Percentiles rank a stretch among this genome's conserved stretches.
These are phyloP conservation scores for Setipinna tenuifilis DNA, from an alignment of 2,797 vertebrate genomes.

Conservation along the genomic window DNA sequence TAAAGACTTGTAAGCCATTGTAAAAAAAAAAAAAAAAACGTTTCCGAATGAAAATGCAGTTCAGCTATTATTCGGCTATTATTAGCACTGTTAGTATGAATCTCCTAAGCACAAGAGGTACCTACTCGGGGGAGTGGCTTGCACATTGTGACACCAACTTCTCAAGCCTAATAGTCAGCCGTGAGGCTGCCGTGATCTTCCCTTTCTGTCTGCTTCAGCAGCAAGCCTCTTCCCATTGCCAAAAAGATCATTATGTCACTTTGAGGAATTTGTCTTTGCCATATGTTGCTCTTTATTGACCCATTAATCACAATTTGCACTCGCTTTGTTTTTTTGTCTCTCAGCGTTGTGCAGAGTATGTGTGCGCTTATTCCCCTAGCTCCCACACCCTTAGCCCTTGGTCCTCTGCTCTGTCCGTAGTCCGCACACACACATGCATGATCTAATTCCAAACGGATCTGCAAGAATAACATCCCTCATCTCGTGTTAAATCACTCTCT, in stretches of 20 bases:
- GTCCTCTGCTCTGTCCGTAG: background rate
- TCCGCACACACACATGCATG: background rate
- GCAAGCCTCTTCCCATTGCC: conserved; percentile 23
- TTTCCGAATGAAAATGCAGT: conserved; percentile 36
- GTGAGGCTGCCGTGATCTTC: conserved; percentile 17
- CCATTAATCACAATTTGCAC: conserved; percentile 51
- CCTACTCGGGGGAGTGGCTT: too few species aligned
- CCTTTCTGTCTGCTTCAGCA: conserved; percentile 26
- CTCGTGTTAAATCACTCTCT: conserved; percentile 22
- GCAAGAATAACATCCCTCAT: conserved; percentile 20
- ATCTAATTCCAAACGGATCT: conserved; percentile 24
- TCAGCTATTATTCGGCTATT: background rate
- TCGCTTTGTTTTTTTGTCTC: conserved; percentile 28
- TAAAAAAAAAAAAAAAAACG: conserved; percentile 27
- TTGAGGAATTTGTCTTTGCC: conserved; percentile 43
- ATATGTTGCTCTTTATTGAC: conserved; percentile 49
- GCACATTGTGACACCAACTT: too few species aligned
- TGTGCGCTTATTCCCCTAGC: background rate
- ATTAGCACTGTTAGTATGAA: too few species aligned
- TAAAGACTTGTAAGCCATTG: too few species aligned
- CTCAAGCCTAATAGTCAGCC: too few species aligned
- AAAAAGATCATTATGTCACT: conserved; percentile 31
- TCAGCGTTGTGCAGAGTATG: background rate
- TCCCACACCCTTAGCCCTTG: conserved; percentile 13
- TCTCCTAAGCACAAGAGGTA: too few species aligned